These are phyloP conservation scores for Plagiodera versicolora DNA, from an alignment of 2,888 invertebrate genomes.

Conservation along the genomic window DNA sequence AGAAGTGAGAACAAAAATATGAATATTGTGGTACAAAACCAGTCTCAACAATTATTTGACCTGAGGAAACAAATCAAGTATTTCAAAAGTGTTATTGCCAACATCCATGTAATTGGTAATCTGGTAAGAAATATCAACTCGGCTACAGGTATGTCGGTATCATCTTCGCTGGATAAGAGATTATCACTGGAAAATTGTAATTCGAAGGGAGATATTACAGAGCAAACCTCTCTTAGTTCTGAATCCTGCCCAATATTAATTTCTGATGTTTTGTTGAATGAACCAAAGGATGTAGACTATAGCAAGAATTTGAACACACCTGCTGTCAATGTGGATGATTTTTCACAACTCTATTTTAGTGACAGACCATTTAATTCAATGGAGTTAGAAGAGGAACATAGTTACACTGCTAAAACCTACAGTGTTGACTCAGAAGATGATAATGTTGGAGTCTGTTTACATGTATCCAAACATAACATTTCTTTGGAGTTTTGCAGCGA, in stretches of 20 bases:
- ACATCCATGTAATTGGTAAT: constrained; percentile 58
- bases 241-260: background rate
- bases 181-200: constrained; percentile 37
- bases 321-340: constrained; percentile 5
- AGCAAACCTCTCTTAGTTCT: background rate
- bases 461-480: constrained; percentile 59
- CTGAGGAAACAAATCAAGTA: constrained; percentile 60
- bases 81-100: constrained; percentile 59
- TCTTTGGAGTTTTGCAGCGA: constrained; percentile 62
- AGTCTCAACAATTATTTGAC: constrained; percentile 55
- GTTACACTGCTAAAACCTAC: constrained; percentile 37
- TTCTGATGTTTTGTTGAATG: constrained; percentile 16
- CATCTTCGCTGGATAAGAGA: constrained; percentile 47
- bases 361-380: background rate
- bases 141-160: constrained; percentile 50
- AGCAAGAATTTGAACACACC: constrained; percentile 32
- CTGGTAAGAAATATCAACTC: constrained; percentile 56
- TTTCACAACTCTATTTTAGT: background rate
- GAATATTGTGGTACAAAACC: constrained; percentile 56
- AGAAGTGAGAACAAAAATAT: constrained; percentile 57
- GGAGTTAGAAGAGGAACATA: constrained; percentile 40
- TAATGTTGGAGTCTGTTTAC: constrained; percentile 61
- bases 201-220: constrained; percentile 33
- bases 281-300: constrained; percentile 26
- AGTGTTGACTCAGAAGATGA: constrained; percentile 31